Base-by-base conservation (phyloP, 35 echinoderm and acorn worm genomes). In the Ptychodera flava region DNA sequence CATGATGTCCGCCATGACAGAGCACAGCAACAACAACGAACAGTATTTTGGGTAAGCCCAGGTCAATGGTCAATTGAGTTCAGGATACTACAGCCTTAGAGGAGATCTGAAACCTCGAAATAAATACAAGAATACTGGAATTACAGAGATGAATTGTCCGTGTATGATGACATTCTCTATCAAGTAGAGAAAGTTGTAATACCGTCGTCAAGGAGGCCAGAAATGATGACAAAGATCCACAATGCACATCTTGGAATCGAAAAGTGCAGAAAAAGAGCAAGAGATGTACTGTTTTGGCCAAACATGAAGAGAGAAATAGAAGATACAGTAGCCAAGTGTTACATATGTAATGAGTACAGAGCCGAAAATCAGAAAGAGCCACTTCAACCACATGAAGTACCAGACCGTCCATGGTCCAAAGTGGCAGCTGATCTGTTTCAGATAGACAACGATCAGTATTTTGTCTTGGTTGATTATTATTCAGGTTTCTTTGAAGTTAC, bases 261-360 rank as follows among this genome's bases (percentile, higher is more conserved):
- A n/a, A 89, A 89, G 37, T 89, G 88, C 52, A 89, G 76, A 35
- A 16, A 86, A 29, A 32, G 89, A 76, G 93, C 89, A 14, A 29
- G 86, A 33, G 89, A 88, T 15, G 37, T 78, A 10, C 16, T 94
- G 30, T 94, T 85, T 78, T 94, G 93, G 92, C 89, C 89, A 16
- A n/a, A 82, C 0, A 91, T 94, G 80, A 88, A 76, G n/a, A 38
- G 88, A 79, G 91, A 94, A 16, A 94, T 94, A 35, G 85, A 36
- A 32, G 30, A 35, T 0, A 27, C 85, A n/a, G 89, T 91, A 16
- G 12, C 31, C 35, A 91, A 91, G 83, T 38, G 78, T 78, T 53
- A n/a, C 33, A 81, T 37, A 35, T 80, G 78, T 35, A 30, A 33
- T 33, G 0, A 38, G 31, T 80, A 79, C 75, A 32, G 31, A 81